Percentiles rank a stretch among this genome's conserved stretches.
phyloP scores from a whole-genome alignment of 1,140 invertebrate species.

The Papilio glaucus region DNA sequence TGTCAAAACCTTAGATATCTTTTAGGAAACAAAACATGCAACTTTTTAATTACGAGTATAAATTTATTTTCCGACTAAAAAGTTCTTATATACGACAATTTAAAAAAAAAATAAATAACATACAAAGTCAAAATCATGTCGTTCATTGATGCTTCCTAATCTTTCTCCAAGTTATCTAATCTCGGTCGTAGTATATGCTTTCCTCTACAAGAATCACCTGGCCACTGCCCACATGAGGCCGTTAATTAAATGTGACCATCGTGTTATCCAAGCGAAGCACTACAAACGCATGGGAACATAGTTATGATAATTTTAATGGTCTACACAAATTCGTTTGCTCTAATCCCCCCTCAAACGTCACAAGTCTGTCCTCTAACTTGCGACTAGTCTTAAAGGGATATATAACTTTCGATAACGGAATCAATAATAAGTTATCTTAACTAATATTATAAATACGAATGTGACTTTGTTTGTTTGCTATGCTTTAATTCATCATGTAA shows the following conservation, averaged over 20 bases:
- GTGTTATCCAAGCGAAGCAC: constrained; percentile 9
- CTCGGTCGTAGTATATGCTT: too few species aligned
- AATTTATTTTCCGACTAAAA: too few species aligned
- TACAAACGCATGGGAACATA: constrained; percentile 30
- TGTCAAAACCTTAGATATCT: too few species aligned
- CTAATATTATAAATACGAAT: too few species aligned
- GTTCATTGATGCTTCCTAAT: not conserved
- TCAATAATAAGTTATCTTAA: not conserved
- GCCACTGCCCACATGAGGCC: not conserved
- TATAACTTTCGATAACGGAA: not conserved
- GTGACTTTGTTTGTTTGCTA: too few species aligned
- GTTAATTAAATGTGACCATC: constrained; percentile 33
- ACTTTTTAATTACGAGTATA: too few species aligned
- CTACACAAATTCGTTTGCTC: constrained; percentile 37
- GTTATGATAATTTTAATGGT: constrained; percentile 34
- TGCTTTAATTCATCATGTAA: too few species aligned
- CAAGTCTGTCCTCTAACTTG: constrained; percentile 44
- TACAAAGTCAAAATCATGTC: not conserved
- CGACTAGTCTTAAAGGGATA: constrained; percentile 60
- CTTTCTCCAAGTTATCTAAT: not conserved
- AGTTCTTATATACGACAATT: too few species aligned
- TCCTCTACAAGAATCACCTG: constrained; percentile 5
- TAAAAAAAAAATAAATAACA: constrained; percentile 8
- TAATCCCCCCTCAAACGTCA: constrained; percentile 64
- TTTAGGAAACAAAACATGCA: too few species aligned